Conservation (phyloP, 2,113 vertebrate species). For the rabbit (Oryctolagus cuniculus) region mOryCun1.1 NC_091447.1:34945501-34946000, state of each 20-base stretch:
- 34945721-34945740: constrained; percentile 13
- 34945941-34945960: too few relatives aligned
- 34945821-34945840: constrained; percentile 7
- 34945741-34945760: constrained; percentile 28
- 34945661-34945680: background rate
- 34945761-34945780: constrained; percentile 18
- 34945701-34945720: background rate
- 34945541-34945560: constrained; percentile 22
- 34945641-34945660: background rate
- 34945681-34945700: background rate
- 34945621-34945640: background rate
- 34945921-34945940: too few relatives aligned
- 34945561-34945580: constrained; percentile 3
- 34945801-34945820: constrained; percentile 12
- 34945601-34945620: background rate
- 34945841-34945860: background rate
- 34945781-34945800: constrained; percentile 47
- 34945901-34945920: too few relatives aligned
- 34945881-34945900: too few relatives aligned
- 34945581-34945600: background rate
- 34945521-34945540: constrained; percentile 44
- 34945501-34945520: constrained; percentile 35
- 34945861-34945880: too few relatives aligned
- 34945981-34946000: too few relatives aligned
- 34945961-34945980: too few relatives aligned